Percentiles rank a stretch among this genome's conserved stretches.
These are phyloP conservation scores for Ophioninae sp. DNA, from an alignment of 2,888 invertebrate species.

Conservation along the genomic window DNA sequence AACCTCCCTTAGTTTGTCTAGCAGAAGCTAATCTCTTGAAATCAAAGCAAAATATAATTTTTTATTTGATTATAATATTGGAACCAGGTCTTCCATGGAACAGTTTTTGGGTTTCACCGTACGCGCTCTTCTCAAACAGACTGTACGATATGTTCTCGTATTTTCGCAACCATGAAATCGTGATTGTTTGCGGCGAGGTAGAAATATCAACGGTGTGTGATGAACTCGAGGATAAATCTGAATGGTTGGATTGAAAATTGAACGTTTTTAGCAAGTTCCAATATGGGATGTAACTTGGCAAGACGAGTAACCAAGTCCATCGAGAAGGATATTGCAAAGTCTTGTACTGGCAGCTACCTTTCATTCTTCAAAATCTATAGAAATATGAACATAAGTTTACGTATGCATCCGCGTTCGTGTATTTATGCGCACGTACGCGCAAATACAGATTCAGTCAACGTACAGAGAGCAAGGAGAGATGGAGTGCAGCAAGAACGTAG, in stretches of 20 bases:
- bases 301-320: conserved; percentile 18
- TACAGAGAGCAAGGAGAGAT: conserved; percentile 12
- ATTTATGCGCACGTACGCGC: conserved; percentile 1
- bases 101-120: too few relatives aligned
- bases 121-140: too few relatives aligned
- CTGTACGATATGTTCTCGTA: not conserved
- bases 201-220: not conserved
- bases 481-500: conserved; percentile 6
- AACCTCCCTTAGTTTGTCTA: too few relatives aligned
- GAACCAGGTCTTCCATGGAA: too few relatives aligned
- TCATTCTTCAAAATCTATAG: conserved; percentile 16
- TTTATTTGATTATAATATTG: too few relatives aligned
- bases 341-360: conserved; percentile 22
- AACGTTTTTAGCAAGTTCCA: conserved; percentile 25
- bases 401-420: not conserved
- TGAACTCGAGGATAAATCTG: conserved; percentile 11
- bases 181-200: not conserved
- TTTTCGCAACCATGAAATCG: not conserved
- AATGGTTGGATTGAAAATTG: conserved; percentile 17
- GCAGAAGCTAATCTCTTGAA: too few relatives aligned
- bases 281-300: not conserved
- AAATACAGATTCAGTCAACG: not conserved
- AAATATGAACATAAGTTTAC: not conserved
- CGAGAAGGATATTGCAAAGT: conserved; percentile 21
- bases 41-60: too few relatives aligned